phyloP scores from a whole-genome alignment of 2,888 invertebrate species.

The Litoditis marina region DNA sequence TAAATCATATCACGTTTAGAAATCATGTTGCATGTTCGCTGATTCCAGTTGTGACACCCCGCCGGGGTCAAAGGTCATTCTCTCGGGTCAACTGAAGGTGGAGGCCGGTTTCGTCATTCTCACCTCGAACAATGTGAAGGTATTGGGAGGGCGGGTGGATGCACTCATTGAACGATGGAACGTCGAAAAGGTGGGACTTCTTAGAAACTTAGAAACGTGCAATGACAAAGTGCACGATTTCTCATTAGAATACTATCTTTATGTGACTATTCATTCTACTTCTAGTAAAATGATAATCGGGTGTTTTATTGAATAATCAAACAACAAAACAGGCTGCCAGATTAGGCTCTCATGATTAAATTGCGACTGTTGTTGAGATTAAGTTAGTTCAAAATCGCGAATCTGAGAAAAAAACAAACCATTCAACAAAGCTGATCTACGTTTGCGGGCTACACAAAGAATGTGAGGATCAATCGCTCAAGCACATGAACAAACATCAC shows the following conservation, averaged over 20 bases:
- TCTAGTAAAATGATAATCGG: conserved; percentile 1
- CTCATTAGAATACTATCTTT: no score
- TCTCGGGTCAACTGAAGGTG: conserved; percentile 32
- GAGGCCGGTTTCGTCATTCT: conserved; percentile 43
- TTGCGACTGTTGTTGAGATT: no score
- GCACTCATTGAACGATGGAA: conserved; percentile 52
- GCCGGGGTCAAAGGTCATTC: conserved; percentile 41
- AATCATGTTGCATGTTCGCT: conserved; percentile 20
- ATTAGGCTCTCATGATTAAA: no score
- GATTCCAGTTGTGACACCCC: conserved; percentile 49
- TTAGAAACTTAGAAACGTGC: no score
- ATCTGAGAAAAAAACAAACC: no score
- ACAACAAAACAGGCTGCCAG: conserved; percentile 15
- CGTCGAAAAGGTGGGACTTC: conserved; percentile 45
- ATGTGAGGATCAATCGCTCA: no score
- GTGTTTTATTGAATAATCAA: background rate
- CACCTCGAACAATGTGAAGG: conserved; percentile 23
- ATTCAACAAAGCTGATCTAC: no score
- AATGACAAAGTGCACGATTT: no score
- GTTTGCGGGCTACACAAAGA: no score
- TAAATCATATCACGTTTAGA: conserved; percentile 15
- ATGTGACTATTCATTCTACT: no score
- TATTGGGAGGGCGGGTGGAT: conserved; percentile 51
- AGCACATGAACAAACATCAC: no score
- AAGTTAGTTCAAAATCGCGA: no score